phyloP scores from a whole-genome alignment of 2,797 vertebrate genomes.

The Oceanodroma leucorhoa region DNA sequence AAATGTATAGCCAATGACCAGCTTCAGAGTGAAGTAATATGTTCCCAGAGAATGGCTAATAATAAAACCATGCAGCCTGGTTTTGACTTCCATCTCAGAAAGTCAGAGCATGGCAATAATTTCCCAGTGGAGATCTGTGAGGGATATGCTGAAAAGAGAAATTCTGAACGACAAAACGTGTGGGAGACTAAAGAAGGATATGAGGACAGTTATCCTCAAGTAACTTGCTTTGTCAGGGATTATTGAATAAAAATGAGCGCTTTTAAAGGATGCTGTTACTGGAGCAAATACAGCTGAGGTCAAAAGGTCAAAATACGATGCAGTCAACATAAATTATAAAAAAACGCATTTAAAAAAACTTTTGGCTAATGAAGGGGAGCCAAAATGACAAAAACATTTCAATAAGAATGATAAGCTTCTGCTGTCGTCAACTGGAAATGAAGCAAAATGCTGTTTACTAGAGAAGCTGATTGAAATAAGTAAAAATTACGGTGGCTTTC shows the following conservation, averaged over 20 bases:
- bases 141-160: not conserved
- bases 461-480: not conserved
- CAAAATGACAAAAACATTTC: conserved; percentile 17
- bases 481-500: not conserved
- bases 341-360: not conserved
- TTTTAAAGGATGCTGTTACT: not conserved
- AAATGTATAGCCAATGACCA: not conserved
- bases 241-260: not conserved
- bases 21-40: not conserved
- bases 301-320: not conserved
- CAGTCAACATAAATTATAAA: not conserved
- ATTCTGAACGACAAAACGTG: not conserved
- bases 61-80: not conserved
- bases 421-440: not conserved
- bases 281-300: not conserved
- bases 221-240: not conserved
- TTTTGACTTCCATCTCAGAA: conserved; percentile 11
- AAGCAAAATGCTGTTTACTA: not conserved
- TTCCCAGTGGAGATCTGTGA: not conserved
- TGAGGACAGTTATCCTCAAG: not conserved
- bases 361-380: not conserved
- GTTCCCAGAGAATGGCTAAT: not conserved
- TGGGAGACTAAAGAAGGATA: not conserved
- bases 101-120: not conserved
- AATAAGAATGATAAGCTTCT: not conserved